phyloP scores from a whole-genome alignment of 2,797 vertebrate species.

The Chaunax sp. region DNA sequence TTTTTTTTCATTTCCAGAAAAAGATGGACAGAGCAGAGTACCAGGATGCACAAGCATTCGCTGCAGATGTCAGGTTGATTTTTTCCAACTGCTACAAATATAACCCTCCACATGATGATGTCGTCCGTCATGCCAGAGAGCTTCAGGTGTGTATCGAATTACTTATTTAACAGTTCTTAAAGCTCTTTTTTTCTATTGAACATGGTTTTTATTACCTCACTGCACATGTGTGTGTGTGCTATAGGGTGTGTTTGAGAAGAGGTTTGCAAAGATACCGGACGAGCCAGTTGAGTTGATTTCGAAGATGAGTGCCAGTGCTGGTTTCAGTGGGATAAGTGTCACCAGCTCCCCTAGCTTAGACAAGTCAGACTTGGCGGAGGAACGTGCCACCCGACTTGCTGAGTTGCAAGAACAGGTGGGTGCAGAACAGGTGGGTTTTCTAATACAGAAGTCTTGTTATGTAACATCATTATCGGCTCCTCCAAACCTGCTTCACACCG shows the following conservation, averaged over 20 bases:
- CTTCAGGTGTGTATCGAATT: slow-evolving; percentile 87
- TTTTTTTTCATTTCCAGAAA: slow-evolving; percentile 82
- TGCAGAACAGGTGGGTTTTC: slow-evolving; percentile 87
- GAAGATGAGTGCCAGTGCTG: slow-evolving; percentile 67
- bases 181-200: background rate
- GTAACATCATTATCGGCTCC: background rate
- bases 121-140: slow-evolving; percentile 91
- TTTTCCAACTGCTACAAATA: slow-evolving; percentile 99
- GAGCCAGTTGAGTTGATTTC: slow-evolving; percentile 81
- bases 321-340: slow-evolving; percentile 85
- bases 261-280: slow-evolving; percentile 94
- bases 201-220: rapidly evolving
- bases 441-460: background rate
- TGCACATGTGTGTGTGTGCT: rapidly evolving
- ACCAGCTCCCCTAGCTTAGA: slow-evolving; percentile 83
- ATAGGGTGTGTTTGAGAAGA: slow-evolving; percentile 95
- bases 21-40: slow-evolving; percentile 95
- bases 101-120: slow-evolving; percentile 91
- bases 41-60: slow-evolving; percentile 90
- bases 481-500: background rate
- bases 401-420: slow-evolving; percentile 94
- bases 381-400: slow-evolving; percentile 84
- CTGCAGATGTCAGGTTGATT: slow-evolving; percentile 94
- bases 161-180: background rate
- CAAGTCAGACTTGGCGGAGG: slow-evolving; percentile 88